Evolutionary conservation across 2,113 vertebrate genomes (phyloP).

Genomic region (Anseranas semipalmata): DNA sequence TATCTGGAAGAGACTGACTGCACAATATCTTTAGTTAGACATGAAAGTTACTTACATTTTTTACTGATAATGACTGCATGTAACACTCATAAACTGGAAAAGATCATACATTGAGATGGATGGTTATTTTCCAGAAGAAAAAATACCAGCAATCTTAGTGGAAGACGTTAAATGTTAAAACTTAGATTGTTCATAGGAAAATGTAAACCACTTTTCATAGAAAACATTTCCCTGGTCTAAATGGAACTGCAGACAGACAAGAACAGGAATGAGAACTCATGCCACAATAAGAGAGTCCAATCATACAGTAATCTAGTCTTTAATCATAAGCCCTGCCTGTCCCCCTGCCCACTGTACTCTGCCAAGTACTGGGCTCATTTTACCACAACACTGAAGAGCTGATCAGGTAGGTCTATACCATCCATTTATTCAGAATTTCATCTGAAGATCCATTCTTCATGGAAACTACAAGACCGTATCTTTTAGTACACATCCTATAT

Average conservation of each 20-base stretch:
- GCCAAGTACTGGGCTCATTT: background rate
- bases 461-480: background rate
- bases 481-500: background rate
- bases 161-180: background rate
- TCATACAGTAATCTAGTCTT: background rate
- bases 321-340: fast-evolving
- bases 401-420: background rate
- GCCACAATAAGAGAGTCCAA: background rate
- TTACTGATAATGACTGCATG: background rate
- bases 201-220: background rate
- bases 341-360: background rate
- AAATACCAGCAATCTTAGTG: background rate
- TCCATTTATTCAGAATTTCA: background rate
- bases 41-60: background rate
- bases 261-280: background rate
- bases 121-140: background rate
- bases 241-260: background rate
- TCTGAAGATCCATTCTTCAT: background rate
- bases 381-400: background rate
- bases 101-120: background rate
- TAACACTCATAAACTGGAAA: background rate
- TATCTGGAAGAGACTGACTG: background rate
- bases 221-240: background rate
- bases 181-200: background rate
- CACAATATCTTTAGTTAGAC: background rate